Base-by-base conservation (phyloP, 1,140 invertebrate genomes). In the Mizuhopecten yessoensis region DNA sequence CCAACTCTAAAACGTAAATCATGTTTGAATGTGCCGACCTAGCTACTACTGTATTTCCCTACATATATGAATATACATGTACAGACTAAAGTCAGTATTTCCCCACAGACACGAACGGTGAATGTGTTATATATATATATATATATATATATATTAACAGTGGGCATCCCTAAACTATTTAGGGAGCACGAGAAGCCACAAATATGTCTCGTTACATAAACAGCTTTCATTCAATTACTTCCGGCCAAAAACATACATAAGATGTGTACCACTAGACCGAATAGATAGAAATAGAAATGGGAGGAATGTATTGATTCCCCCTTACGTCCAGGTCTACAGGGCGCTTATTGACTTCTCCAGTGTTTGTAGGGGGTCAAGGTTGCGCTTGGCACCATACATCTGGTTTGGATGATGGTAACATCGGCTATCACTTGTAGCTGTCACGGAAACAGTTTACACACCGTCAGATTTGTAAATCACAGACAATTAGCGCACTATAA, bases 211-310 rank as follows among this genome's bases (percentile, higher is more conserved):
- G n/a, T 17, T 75, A 75, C 23, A 75, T 75, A 75, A 75, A 75
- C 57, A 75, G 11, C 11, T 75, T 75, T 75, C n/a, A 75, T 75
- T 75, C 57, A 75, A 75, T 75, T 75, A 75, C n/a, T 75, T 75
- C n/a, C n/a, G 23, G 23, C 57, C n/a, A 1, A 29, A 75, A 75
- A 75, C 57, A 23, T 5, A 75, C 23, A 75, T 23, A 75, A 29
- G 9, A 7, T 13, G 0, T 0, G n/a, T 29, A 75, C 23, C 57
- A 75, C 23, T n/a, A 29, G 57, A 29, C 57, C 29, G 23, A 75
- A 75, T 75, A 75, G n/a, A 75, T 75, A 23, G 29, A 29, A 75
- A n/a, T n/a, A n/a, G n/a, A n/a, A n/a, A n/a, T n/a, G n/a, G n/a
- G n/a, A 17, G 5, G 9, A 75, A 75, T 75, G 23, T 2, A 75